Base-by-base conservation (phyloP, 2,888 invertebrate species). In the Willowsia nigromaculata region DNA sequence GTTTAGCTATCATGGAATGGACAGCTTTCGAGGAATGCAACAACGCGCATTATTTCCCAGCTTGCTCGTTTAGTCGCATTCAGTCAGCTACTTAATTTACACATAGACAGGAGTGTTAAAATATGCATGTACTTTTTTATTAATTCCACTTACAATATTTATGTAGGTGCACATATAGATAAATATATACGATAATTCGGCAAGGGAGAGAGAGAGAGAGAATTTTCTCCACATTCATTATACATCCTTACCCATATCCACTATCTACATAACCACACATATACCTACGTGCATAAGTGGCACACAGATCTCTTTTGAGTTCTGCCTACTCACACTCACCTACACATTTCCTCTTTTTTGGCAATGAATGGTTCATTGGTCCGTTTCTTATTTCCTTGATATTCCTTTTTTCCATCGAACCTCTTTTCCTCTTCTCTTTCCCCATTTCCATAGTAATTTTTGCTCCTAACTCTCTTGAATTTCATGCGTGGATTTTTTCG, bases 311-410 rank as follows among this genome's bases (percentile, higher is more conserved):
- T 22, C 22, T 37, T 37, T 71, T 71, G 68, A 71, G 40, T 74
- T 1, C 71, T 43, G 18, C 50, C 30, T 30, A 76, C 40, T 43
- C 25, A 43, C 25, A 71, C 43, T 50, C 50, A n/a, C 76, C 47
- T 76, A 71, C 68, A 71, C 76, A 27, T 50, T 76, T 76, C 76
- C 47, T 76, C 27, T 50, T 76, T 76, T 74, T 50, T 30, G 27
- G 50, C 76, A 50, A 76, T 76, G 76, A 76, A 76, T 76, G 76
- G 76, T 76, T 76, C 76, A 76, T 76, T 76, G 76, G 76, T 76
- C 76, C 33, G 76, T 33, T 27, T 15, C 30, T 76, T 25, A 30
- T 53, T 76, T 76, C 76, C 76, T 76, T 76, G n/a, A 76, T 76
- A 50, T 76, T 71, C 68, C 22, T 11, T 18, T 62, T 62, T 71